A percentile compares a stretch with the other conserved stretches of the same genome.
Conservation (phyloP, 2,113 vertebrate species). For the Nerophis ophidion region DNA sequence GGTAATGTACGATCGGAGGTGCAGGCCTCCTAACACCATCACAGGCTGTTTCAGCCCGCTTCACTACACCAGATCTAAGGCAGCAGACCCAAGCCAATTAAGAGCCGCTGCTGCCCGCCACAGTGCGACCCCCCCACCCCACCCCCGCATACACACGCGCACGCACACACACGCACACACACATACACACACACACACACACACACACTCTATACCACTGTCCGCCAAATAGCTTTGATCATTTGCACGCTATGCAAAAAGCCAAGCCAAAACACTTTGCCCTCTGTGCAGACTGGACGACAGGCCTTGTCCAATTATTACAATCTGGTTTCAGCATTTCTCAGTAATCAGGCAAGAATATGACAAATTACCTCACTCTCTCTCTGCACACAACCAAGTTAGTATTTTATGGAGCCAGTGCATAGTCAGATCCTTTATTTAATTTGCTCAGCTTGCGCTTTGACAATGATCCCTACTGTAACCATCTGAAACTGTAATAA, state of each 20-base stretch:
- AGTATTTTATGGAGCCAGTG: conserved; percentile 1
- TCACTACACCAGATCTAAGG: conserved; percentile 67
- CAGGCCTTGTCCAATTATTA: conserved; percentile 59
- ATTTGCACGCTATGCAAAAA: conserved; percentile 52
- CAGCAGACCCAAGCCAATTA: conserved; percentile 63
- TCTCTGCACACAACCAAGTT: conserved; percentile 23
- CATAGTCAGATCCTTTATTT: conserved; percentile 10
- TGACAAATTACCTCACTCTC: conserved; percentile 51
- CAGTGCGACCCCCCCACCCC: conserved; percentile 18
- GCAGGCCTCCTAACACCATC: conserved; percentile 61
- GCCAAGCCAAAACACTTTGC: conserved; percentile 53
- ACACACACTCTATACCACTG: too few relatives aligned
- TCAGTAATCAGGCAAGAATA: conserved; percentile 49
- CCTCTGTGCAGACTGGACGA: conserved; percentile 41
- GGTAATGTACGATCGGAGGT: conserved; percentile 32
- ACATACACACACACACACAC: too few relatives aligned
- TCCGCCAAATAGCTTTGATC: conserved; percentile 56
- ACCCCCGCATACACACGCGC: background rate
- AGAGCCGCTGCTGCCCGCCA: conserved; percentile 56
- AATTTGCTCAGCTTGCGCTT: background rate
- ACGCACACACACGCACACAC: too few relatives aligned
- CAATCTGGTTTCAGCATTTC: conserved; percentile 59
- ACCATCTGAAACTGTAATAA: background rate
- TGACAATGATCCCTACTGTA: background rate
- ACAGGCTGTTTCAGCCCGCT: conserved; percentile 57